Conservation (phyloP, 2,797 vertebrate genomes). For the Pangasius krempfi region DNA sequence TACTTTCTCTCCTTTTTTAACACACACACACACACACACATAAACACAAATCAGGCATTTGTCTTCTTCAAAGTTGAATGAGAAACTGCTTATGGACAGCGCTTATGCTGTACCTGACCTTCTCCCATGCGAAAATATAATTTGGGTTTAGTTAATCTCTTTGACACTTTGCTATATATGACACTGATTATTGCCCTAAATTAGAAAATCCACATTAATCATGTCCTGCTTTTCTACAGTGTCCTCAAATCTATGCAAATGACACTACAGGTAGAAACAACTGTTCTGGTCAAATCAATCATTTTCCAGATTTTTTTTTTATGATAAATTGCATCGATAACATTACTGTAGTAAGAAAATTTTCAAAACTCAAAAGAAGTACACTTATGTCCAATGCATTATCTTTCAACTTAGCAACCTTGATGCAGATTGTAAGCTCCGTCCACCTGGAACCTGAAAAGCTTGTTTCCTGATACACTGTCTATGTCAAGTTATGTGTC, state of each 20-base stretch:
- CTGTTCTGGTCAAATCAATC: background rate
- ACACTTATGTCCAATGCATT: background rate
- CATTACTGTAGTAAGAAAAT: background rate
- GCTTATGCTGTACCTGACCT: background rate
- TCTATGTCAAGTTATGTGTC: background rate
- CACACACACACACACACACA: constrained; percentile 19
- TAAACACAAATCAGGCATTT: background rate
- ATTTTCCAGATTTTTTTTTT: background rate
- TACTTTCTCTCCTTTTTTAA: no score
- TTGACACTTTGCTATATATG: background rate
- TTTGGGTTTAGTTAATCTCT: background rate
- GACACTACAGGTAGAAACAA: background rate
- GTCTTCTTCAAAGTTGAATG: background rate
- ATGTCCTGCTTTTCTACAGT: background rate
- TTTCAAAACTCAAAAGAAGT: background rate
- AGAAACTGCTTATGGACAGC: background rate
- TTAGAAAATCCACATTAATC: background rate
- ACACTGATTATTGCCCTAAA: background rate
- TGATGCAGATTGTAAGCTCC: background rate
- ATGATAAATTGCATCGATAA: background rate
- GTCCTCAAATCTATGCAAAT: background rate
- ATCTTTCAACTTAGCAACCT: background rate
- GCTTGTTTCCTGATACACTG: background rate
- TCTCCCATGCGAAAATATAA: background rate
- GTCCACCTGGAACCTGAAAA: background rate